Percentiles rank a stretch among this genome's conserved stretches.
Evolutionary conservation across 2,888 invertebrate genomes (phyloP).

Genomic region (Andrena camellia): DNA sequence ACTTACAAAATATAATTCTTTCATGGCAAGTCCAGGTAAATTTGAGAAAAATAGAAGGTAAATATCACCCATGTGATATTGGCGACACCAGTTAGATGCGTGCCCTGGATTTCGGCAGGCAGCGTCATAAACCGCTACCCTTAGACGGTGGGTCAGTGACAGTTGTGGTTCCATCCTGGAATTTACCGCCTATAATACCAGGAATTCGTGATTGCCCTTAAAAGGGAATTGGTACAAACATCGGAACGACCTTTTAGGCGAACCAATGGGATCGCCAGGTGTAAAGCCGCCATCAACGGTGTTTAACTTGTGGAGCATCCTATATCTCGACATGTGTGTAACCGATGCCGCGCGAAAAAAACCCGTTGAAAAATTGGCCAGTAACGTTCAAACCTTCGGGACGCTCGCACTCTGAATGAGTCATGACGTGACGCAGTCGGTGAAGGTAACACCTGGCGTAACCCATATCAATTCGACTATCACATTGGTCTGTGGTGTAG

Average conservation of each 20-base stretch:
- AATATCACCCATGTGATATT: no score
- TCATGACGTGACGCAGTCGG: neutral
- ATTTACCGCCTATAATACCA: neutral
- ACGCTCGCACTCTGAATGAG: neutral
- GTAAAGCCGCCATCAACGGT: neutral
- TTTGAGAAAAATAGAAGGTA: no score
- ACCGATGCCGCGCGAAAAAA: no score
- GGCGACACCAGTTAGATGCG: no score
- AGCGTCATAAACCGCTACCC: conserved; percentile 9
- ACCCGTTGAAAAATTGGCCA: no score
- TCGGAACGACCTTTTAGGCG: neutral
- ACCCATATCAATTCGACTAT: neutral
- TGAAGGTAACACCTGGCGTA: neutral
- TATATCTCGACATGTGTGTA: no score
- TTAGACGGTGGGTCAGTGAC: neutral
- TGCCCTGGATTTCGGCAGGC: neutral
- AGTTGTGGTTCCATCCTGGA: neutral
- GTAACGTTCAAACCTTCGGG: neutral
- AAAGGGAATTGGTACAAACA: neutral
- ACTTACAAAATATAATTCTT: no score
- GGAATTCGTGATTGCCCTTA: conserved; percentile 5
- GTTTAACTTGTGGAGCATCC: neutral
- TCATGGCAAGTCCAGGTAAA: no score
- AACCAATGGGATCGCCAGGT: neutral
- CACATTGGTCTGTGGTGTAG: neutral